Evolutionary conservation across 2,888 invertebrate genomes (phyloP), one percentile per base, ranked within the genome.

Genomic region (Apotomis turbidana): DNA sequence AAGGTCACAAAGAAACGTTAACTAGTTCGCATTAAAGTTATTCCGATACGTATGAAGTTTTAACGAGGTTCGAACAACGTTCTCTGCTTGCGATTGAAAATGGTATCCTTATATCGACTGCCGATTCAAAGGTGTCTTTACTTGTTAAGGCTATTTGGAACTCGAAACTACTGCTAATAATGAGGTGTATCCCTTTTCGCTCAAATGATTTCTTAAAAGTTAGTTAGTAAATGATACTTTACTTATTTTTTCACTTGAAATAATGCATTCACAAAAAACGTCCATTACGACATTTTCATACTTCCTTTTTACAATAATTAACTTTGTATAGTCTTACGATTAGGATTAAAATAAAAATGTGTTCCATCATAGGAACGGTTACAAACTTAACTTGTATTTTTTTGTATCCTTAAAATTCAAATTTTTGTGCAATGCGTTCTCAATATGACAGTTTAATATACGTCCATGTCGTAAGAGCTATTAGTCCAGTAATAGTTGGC

Each of bases 41-140:
- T 84, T 81, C 79, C 79, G 77, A 80, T 80, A 81, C 81, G 87
- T 83, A 82, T 83, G 83, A 88, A 88, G 86, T 88, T 88, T 84
- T 88, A 88, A 88, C 87, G 83, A 88, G 79, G 78, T 83, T 80
- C 78, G 79, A 82, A 79, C 81, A 70, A 68, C 68, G 63, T 63
- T 63, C 36, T 63, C 62, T 68, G 62, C 72, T 63, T 72, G 58
- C 63, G 58, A 72, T 63, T 63, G 72, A 62, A 58, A 62, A 68
- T 68, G 44, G 63, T 68, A 68, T 68, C 68, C 57, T 72, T 58
- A 63, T 54, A 54, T 58, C 27, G 55, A 61, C 13, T 66, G 55
- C 55, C 41, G 36, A 27, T 12, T 52, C 55, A 36, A 62, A 69
- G 61, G 62, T 69, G 55, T 69, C n/a, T 54, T 27, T 38, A 36